Evolutionary conservation across 2,888 invertebrate species (phyloP), one percentile per base, ranked within the genome.

Genomic region (Cabera pusaria): DNA sequence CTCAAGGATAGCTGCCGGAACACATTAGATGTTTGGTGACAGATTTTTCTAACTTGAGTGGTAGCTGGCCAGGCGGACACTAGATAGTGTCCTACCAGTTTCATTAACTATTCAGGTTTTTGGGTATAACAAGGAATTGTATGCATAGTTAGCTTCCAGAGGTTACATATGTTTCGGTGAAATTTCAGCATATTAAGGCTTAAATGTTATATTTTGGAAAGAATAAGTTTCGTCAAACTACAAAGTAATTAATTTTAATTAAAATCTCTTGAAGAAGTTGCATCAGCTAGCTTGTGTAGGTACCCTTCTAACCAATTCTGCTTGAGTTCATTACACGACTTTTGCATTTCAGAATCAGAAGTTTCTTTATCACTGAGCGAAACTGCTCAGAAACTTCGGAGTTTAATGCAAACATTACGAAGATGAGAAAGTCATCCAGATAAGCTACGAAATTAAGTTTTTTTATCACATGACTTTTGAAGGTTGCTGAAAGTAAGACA

Each of bases 401-500:
- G 39, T 39, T 41, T 44, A 52, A 53, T 46, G 38, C 26, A 42
- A 20, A 29, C 35, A 39, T 49, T 48, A 44, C 39, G 20, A 25
- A 43, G 42, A 47, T 44, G 42, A 39, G 51, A 35, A 45, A 44
- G 46, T 55, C 46, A 23, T 57, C 39, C 27, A 49, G 44, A 56
- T 55, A 56, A 52, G 53, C 50, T 36, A 36, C 36, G 44, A 55
- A 42, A 42, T 42, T 36, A 35, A 45, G 50, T 46, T 45, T 55
- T n/a, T 59, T 57, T 49, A 46, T 38, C 47, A 56, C 50, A 49
- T 52, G 36, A 37, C 37, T 52, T 46, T 46, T 51, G 32, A 60
- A 25, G 44, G 49, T 44, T 43, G 43, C 39, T 45, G 32, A 44
- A 48, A 40, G 39, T 40, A 6, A 20, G 52, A 51, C 41, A 20